These are phyloP conservation scores for Uria aalge DNA, from an alignment of 2,113 vertebrate genomes.

Conservation along the genomic window DNA sequence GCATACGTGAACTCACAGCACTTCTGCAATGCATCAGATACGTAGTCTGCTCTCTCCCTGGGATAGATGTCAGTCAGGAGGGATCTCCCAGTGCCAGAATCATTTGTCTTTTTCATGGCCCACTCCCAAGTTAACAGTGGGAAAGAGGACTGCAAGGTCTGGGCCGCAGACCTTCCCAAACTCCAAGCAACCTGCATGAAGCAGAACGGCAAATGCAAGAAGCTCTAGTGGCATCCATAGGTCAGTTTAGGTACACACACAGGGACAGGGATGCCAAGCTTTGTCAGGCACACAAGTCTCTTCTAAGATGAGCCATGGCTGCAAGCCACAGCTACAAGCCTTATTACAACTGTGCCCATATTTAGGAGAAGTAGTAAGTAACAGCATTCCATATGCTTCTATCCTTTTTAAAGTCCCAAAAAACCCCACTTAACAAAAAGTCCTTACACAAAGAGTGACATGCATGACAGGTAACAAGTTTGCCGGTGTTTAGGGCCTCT, in stretches of 20 bases:
- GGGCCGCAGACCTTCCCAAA: background rate
- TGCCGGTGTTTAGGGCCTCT: background rate
- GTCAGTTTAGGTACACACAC: background rate
- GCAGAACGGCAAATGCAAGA: background rate
- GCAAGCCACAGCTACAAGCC: background rate
- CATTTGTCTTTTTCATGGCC: constrained; percentile 11
- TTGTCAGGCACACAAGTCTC: background rate
- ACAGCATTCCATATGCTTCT: background rate
- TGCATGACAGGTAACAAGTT: background rate
- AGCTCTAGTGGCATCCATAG: background rate
- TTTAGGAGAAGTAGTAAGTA: background rate
- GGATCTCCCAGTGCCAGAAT: background rate
- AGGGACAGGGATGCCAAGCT: background rate
- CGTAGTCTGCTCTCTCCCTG: background rate
- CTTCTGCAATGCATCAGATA: background rate
- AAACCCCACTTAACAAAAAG: background rate
- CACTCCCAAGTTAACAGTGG: background rate
- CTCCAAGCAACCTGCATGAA: background rate
- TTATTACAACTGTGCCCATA: background rate
- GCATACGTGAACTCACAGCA: background rate
- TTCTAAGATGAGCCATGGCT: background rate
- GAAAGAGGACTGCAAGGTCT: background rate
- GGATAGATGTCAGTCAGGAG: background rate
- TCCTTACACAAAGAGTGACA: rapidly evolving
- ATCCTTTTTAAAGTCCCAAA: background rate